These are phyloP conservation scores for Trypoxylon attenuatum DNA, from an alignment of 2,888 invertebrate species.

Conservation along the genomic window DNA sequence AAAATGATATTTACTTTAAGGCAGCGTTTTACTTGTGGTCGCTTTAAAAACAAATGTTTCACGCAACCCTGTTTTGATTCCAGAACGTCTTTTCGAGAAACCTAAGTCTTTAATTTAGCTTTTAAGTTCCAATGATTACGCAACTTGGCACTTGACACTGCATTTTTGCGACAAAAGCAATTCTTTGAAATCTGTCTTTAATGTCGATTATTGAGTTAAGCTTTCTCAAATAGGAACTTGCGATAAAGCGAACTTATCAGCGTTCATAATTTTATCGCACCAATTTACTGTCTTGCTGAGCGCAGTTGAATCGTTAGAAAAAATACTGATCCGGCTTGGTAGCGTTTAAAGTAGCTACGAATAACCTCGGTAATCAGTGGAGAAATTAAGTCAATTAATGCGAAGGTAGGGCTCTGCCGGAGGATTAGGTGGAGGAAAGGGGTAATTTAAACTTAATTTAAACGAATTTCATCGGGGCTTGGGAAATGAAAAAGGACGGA, in stretches of 20 bases:
- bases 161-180: too few relatives aligned
- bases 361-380: slow-evolving; percentile 48
- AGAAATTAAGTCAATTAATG: slow-evolving; percentile 52
- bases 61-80: too few relatives aligned
- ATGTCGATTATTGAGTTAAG: too few relatives aligned
- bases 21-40: too few relatives aligned
- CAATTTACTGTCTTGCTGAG: slow-evolving; percentile 17
- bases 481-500: slow-evolving; percentile 30
- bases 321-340: slow-evolving; percentile 22
- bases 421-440: slow-evolving; percentile 34
- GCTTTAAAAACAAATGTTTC: too few relatives aligned
- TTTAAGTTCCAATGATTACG: too few relatives aligned
- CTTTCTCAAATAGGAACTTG: background rate
- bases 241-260: background rate
- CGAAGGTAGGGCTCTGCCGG: slow-evolving; percentile 28
- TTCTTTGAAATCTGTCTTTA: too few relatives aligned
- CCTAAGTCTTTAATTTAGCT: too few relatives aligned
- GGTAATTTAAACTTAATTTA: slow-evolving; percentile 48
- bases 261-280: slow-evolving; percentile 11
- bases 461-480: slow-evolving; percentile 37
- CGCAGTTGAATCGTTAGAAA: slow-evolving; percentile 8
- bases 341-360: slow-evolving; percentile 39
- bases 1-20: too few relatives aligned
- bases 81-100: too few relatives aligned
- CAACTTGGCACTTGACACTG: too few relatives aligned